These are phyloP conservation scores for Platysternon megacephalum DNA, from an alignment of 2,113 vertebrate genomes.

Conservation along the genomic window DNA sequence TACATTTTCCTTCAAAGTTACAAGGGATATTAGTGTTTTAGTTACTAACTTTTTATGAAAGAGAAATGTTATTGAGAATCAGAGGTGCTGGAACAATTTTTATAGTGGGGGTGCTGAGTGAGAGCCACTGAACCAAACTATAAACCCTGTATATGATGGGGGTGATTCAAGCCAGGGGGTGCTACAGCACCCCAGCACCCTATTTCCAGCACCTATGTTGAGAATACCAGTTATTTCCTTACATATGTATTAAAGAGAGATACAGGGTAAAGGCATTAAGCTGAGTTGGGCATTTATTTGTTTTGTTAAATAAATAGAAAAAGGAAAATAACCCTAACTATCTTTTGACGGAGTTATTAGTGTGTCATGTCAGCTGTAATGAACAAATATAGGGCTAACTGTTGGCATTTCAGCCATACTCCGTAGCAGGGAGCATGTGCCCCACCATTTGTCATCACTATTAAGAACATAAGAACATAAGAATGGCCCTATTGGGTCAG, in stretches of 20 bases:
- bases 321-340: not conserved
- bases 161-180: too few species aligned
- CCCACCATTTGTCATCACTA: too few species aligned
- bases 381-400: not conserved
- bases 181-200: too few species aligned
- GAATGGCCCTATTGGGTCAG: too few species aligned
- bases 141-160: too few species aligned
- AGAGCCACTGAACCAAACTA: too few species aligned
- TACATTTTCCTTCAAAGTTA: not conserved
- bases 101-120: too few species aligned
- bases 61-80: too few species aligned
- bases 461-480: too few species aligned
- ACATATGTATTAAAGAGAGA: not conserved
- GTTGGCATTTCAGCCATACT: not conserved
- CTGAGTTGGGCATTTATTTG: not conserved
- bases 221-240: not conserved
- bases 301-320: not conserved
- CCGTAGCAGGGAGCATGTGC: rapidly evolving
- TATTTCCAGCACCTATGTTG: not conserved
- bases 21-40: not conserved
- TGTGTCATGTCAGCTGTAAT: not conserved
- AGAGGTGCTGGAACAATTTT: too few species aligned
- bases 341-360: too few species aligned
- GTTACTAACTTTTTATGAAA: not conserved
- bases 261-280: not conserved